Evolutionary conservation across 1,140 invertebrate genomes (phyloP).

Genomic region (Nautilus pompilius): DNA sequence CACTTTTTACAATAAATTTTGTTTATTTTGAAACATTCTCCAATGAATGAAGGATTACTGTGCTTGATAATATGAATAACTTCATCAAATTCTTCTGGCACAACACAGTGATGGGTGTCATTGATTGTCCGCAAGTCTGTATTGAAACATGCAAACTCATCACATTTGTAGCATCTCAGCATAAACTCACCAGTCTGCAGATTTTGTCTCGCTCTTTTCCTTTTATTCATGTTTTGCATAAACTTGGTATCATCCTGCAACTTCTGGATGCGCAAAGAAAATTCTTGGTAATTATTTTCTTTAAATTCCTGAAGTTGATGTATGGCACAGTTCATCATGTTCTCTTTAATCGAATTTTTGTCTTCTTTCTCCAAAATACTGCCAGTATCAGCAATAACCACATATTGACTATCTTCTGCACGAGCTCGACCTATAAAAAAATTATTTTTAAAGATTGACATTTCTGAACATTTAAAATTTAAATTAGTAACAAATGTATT

Average conservation of each 20-base stretch:
- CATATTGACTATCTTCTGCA: constrained; percentile 27
- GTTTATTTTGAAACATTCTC: constrained; percentile 17
- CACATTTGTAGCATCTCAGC: constrained; percentile 31
- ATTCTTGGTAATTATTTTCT: not conserved
- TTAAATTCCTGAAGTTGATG: constrained; percentile 11
- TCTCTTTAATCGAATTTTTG: constrained; percentile 33
- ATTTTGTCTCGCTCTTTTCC: constrained; percentile 7
- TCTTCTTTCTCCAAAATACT: constrained; percentile 32
- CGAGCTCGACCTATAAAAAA: constrained; percentile 31
- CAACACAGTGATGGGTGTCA: constrained; percentile 25
- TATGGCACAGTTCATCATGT: constrained; percentile 39
- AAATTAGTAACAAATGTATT: too few species aligned
- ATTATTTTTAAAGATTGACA: not conserved
- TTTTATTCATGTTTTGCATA: constrained; percentile 12
- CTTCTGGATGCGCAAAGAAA: constrained; percentile 8
- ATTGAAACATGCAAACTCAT: constrained; percentile 27
- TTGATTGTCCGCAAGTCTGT: constrained; percentile 27
- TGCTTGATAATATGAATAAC: constrained; percentile 5
- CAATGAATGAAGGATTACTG: constrained; percentile 7
- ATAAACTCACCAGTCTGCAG: constrained; percentile 22
- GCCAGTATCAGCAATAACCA: constrained; percentile 22
- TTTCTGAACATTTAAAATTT: too few species aligned
- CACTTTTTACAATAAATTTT: constrained; percentile 35
- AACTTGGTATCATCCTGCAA: constrained; percentile 25
- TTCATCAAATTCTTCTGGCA: constrained; percentile 18